Evolutionary conservation across 2,113 vertebrate genomes (phyloP), one percentile per base, ranked within the genome.

Genomic region (Leptocoma aspasia): DNA sequence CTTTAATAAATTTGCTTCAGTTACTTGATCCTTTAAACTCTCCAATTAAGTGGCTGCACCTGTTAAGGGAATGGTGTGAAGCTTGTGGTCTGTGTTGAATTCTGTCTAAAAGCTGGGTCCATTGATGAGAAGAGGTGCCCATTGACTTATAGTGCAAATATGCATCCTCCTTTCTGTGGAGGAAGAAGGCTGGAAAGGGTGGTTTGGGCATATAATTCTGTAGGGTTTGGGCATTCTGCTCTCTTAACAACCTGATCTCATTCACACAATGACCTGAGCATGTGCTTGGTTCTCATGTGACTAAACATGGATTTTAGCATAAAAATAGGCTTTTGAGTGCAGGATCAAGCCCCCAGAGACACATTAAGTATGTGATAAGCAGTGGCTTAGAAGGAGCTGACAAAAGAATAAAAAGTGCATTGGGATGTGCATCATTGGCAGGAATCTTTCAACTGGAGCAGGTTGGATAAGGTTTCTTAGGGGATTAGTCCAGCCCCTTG

Each of bases 1-100:
- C 57, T 96, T 95, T 97, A 93, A 96, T 97, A 97, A 96, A 95
- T 97, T 96, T 23, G 23, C 72, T 86, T 96, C 86, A 86, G 79
- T 94, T 92, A 89, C 91, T 95, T 95, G 86, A 93, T 95, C 79
- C 47, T 93, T 95, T 93, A 96, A 86, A 60, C 86, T 95, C 65
- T 76, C 42, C 2, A 12, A 88, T 96, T 95, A 97, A 96, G 91
- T 73, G 83, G 53, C 68, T 94, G 50, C 44, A 60, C 68, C 96
- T 86, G 60, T 76, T 81, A 70, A 87, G 49, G 66, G 49, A 92
- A 44, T 33, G 44, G 60, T 5, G 1, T 65, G 33, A 75, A 86
- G 52, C 15, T 14, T 65, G n/a, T 31, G 27, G 6, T 31, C 56
- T 76, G 52, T 53, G 50, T 70, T 37, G 53, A 84, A 72, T 57